phyloP scores from a whole-genome alignment of 2,888 invertebrate species.

The Lomographa bimaculata region DNA sequence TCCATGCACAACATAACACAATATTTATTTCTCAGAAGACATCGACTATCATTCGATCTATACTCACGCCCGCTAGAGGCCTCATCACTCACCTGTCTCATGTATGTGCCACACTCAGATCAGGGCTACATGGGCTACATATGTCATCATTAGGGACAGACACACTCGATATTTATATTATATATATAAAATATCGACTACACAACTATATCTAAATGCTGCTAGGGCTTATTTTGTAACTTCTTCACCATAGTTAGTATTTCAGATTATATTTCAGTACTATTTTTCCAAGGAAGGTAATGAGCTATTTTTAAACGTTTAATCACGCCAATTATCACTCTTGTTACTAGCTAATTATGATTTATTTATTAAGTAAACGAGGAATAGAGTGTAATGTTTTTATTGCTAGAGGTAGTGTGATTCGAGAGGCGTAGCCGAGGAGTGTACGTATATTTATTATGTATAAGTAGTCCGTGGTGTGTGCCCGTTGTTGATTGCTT shows the following conservation, averaged over 20 bases:
- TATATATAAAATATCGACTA: conserved; percentile 44
- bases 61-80: conserved; percentile 51
- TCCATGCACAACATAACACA: conserved; percentile 70
- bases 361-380: conserved; percentile 58
- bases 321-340: conserved; percentile 68
- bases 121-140: conserved; percentile 30
- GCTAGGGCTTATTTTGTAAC: conserved; percentile 67
- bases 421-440: conserved; percentile 46
- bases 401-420: conserved; percentile 56
- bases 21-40: conserved; percentile 51
- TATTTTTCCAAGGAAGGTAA: conserved; percentile 53
- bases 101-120: conserved; percentile 34
- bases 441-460: conserved; percentile 63
- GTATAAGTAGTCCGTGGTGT: conserved; percentile 51
- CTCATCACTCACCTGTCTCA: conserved; percentile 54
- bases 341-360: conserved; percentile 64
- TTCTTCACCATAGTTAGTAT: conserved; percentile 71
- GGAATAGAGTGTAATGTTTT: conserved; percentile 47
- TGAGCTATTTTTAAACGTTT: conserved; percentile 57
- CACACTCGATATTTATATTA: conserved; percentile 51
- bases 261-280: conserved; percentile 58
- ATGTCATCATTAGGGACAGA: conserved; percentile 39
- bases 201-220: conserved; percentile 46
- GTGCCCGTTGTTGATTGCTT: conserved; percentile 73
- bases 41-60: conserved; percentile 57